These are phyloP conservation scores for Muscicapa striata DNA, from an alignment of 2,797 vertebrate genomes.

Conservation along the genomic window DNA sequence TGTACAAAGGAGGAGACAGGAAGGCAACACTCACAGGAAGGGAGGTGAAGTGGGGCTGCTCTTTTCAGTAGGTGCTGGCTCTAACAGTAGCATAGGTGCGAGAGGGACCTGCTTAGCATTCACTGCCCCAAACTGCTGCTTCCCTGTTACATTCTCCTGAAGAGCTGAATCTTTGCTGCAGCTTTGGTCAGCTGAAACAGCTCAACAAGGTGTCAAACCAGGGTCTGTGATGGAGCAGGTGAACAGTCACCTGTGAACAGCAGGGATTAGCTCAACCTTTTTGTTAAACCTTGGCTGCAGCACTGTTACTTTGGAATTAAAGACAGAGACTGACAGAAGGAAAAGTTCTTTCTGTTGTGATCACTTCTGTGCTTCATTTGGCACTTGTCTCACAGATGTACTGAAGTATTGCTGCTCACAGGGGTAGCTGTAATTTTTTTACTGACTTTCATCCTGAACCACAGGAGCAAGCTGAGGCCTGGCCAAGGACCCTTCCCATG, in stretches of 20 bases:
- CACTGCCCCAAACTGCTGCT: neutral
- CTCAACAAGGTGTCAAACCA: neutral
- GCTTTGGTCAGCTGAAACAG: neutral
- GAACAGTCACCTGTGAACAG: neutral
- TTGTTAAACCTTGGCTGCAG: neutral
- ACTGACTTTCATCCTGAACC: neutral
- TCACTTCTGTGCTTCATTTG: neutral
- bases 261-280: neutral
- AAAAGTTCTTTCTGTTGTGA: neutral
- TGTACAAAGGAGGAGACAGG: constrained; percentile 51
- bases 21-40: constrained; percentile 45
- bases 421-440: neutral
- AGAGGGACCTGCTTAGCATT: neutral
- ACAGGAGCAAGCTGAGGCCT: neutral
- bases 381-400: neutral
- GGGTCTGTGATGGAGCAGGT: neutral
- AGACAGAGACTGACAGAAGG: neutral
- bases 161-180: neutral
- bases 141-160: neutral
- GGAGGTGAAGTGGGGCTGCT: constrained; percentile 26
- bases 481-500: neutral
- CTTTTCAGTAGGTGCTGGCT: neutral
- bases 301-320: neutral
- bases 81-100: neutral
- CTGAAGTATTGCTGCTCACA: neutral